Evolutionary conservation across 1,140 invertebrate genomes (phyloP).

Genomic region (Drosophila fuyamai): DNA sequence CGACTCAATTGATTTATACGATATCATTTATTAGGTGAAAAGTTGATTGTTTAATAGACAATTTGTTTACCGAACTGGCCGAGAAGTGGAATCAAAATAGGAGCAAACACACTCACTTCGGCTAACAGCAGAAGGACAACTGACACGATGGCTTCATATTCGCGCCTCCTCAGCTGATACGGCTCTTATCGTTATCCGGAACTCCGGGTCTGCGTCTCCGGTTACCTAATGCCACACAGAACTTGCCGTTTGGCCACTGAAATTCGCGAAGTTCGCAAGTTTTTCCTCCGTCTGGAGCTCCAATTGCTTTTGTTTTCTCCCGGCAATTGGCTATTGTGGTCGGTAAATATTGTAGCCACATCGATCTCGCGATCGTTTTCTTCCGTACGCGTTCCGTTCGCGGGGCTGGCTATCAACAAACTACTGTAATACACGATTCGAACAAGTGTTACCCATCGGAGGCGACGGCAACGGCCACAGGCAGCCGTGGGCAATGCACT

Average conservation of each 20-base stretch:
- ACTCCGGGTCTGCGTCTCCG: slow-evolving; percentile 33
- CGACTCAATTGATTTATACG: slow-evolving; percentile 78
- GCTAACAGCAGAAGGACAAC: slow-evolving; percentile 40
- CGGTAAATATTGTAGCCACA: slow-evolving; percentile 52
- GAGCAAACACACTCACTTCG: slow-evolving; percentile 20
- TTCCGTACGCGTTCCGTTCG: slow-evolving; percentile 27
- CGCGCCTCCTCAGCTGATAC: slow-evolving; percentile 35
- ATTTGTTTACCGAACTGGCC: slow-evolving; percentile 62
- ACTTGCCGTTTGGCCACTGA: slow-evolving; percentile 18
- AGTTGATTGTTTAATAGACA: slow-evolving; percentile 66
- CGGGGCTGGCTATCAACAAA: slow-evolving; percentile 75
- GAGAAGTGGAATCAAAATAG: slow-evolving; percentile 29
- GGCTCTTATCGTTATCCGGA: slow-evolving; percentile 12
- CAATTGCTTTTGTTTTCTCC: slow-evolving; percentile 25
- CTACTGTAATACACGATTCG: slow-evolving; percentile 81
- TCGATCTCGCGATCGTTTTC: slow-evolving; percentile 56
- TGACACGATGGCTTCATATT: slow-evolving; percentile 37
- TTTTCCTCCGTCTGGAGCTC: slow-evolving; percentile 24
- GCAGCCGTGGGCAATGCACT: slow-evolving; percentile 10
- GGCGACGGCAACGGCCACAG: slow-evolving; percentile 27
- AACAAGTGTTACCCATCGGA: slow-evolving; percentile 76
- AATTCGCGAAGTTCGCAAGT: slow-evolving; percentile 23
- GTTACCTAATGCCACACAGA: slow-evolving; percentile 69
- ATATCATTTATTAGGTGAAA: slow-evolving; percentile 78
- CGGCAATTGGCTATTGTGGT: slow-evolving; percentile 32